A percentile compares a stretch with the other conserved stretches of the same genome.
Evolutionary conservation across 2,888 invertebrate species (phyloP).

Genomic region (Sphaerophoria taeniata): DNA sequence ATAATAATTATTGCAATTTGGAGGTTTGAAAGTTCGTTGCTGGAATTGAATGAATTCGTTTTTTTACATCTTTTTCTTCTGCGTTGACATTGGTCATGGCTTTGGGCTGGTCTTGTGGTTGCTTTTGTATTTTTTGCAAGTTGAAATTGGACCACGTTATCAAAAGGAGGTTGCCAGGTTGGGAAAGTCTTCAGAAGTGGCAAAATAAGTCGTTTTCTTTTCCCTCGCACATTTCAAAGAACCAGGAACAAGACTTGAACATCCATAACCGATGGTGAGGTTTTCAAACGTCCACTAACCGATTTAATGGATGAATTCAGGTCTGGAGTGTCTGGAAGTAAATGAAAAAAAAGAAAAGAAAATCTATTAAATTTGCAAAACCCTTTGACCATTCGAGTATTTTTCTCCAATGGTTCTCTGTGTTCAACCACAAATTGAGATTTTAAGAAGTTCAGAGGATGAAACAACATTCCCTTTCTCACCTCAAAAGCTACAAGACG

Average conservation of each 20-base stretch:
- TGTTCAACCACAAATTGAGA: conserved; percentile 65
- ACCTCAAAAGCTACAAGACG: background rate
- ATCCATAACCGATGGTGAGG: conserved; percentile 58
- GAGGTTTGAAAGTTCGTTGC: conserved; percentile 9
- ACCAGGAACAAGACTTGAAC: conserved; percentile 13
- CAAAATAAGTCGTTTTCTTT: background rate
- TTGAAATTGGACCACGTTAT: conserved; percentile 15
- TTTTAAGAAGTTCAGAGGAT: conserved; percentile 41
- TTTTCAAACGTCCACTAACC: conserved; percentile 63
- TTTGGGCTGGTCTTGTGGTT: conserved; percentile 10
- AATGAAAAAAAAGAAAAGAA: background rate
- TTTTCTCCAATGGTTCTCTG: conserved; percentile 49
- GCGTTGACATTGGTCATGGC: background rate
- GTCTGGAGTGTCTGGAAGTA: conserved; percentile 7
- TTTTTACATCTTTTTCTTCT: conserved; percentile 2
- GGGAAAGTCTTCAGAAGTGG: too few species aligned
- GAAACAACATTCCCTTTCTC: conserved; percentile 6
- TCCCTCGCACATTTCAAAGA: conserved; percentile 25
- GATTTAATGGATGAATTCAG: conserved; percentile 52
- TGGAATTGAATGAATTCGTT: conserved; percentile 38
- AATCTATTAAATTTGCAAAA: conserved; percentile 54
- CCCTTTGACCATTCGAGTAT: conserved; percentile 52
- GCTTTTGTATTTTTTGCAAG: background rate
- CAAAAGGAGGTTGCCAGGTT: conserved; percentile 1
- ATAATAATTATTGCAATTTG: conserved; percentile 57